These are phyloP conservation scores for Choreutis nemorana DNA, from an alignment of 2,888 invertebrate species.

Conservation along the genomic window DNA sequence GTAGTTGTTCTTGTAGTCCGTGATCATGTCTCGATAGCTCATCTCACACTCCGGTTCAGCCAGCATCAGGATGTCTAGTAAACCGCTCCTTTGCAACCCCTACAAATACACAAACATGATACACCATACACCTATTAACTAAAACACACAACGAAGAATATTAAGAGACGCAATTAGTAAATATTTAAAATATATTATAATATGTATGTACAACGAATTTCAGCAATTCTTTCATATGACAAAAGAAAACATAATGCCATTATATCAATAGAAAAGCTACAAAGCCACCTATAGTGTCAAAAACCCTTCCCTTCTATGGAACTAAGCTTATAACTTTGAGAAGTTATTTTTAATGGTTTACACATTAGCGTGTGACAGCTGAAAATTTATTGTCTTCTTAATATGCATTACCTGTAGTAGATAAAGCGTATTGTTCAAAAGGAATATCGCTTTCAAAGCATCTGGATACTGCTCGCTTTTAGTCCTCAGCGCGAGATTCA, in stretches of 20 bases:
- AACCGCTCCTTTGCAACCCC: slow-evolving; percentile 83
- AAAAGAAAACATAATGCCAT: too few relatives aligned
- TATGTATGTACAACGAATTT: slow-evolving; percentile 1
- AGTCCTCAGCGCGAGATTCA: slow-evolving; percentile 87
- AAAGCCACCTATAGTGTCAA: too few relatives aligned
- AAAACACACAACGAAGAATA: background rate
- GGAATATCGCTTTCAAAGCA: slow-evolving; percentile 87
- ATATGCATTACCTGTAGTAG: slow-evolving; percentile 70
- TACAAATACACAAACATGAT: slow-evolving; percentile 24
- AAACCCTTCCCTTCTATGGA: too few relatives aligned
- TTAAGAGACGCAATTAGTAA: background rate
- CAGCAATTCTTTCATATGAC: too few relatives aligned
- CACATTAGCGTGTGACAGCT: background rate
- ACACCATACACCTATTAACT: background rate
- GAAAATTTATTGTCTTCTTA: background rate
- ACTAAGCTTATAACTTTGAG: too few relatives aligned
- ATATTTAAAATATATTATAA: background rate
- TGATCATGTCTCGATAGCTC: slow-evolving; percentile 86
- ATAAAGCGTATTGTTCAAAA: slow-evolving; percentile 94
- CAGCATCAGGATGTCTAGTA: slow-evolving; percentile 81
- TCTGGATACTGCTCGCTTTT: slow-evolving; percentile 94
- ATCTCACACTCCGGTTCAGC: slow-evolving; percentile 88
- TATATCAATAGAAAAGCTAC: too few relatives aligned
- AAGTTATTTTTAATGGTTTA: too few relatives aligned
- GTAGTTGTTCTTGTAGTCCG: slow-evolving; percentile 82